These are phyloP conservation scores for Toxotes chatareus DNA, from an alignment of 2,113 vertebrate genomes.

Conservation along the genomic window DNA sequence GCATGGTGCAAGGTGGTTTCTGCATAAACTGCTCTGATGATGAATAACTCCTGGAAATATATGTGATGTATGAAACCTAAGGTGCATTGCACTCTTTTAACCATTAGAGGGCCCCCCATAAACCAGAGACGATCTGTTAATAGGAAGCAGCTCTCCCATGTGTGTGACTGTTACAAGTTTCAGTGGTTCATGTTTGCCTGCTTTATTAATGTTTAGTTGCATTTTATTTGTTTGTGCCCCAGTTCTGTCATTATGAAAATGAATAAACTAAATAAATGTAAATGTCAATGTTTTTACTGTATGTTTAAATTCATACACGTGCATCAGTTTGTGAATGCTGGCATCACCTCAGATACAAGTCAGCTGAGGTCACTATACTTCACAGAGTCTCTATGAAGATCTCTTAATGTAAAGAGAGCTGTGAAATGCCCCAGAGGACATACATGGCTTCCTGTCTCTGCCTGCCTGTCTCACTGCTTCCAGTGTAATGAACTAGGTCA, in stretches of 20 bases:
- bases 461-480: conserved; percentile 60
- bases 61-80: neutral
- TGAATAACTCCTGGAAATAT: neutral
- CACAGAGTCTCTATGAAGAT: conserved; percentile 49
- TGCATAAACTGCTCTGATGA: neutral
- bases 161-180: neutral
- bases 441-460: conserved; percentile 49
- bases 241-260: neutral
- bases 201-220: neutral
- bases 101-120: conserved; percentile 61
- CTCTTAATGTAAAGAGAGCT: conserved; percentile 57
- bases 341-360: conserved; percentile 25
- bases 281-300: neutral
- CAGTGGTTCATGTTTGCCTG: neutral
- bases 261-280: neutral
- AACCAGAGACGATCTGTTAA: neutral
- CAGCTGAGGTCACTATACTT: conserved; percentile 52
- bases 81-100: conserved; percentile 27
- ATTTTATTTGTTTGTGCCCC: neutral
- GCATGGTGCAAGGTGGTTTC: neutral
- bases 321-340: neutral
- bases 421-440: conserved; percentile 65
- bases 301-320: neutral
- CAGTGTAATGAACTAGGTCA: conserved; percentile 72
- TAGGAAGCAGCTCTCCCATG: neutral